These are phyloP conservation scores for Camptogramma bilineatum DNA, from an alignment of 2,888 invertebrate species.

Conservation along the genomic window DNA sequence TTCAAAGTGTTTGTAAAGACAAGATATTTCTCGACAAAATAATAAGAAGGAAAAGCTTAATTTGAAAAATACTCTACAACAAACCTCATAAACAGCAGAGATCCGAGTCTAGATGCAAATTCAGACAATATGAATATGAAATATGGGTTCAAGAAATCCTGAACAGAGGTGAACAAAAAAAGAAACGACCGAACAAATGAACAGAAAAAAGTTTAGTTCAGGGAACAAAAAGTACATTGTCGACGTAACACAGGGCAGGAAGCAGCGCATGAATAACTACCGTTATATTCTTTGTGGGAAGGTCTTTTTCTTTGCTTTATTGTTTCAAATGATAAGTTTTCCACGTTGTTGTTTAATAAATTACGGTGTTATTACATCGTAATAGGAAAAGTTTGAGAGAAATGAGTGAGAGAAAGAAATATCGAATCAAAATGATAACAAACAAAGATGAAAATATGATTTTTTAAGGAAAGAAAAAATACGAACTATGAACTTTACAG, in stretches of 20 bases:
- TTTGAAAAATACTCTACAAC: constrained; percentile 48
- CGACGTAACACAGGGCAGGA: constrained; percentile 74
- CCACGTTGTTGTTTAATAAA: constrained; percentile 42
- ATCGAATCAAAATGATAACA: constrained; percentile 20
- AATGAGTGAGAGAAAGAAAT: constrained; percentile 25
- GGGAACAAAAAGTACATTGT: constrained; percentile 66
- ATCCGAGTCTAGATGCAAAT: constrained; percentile 63
- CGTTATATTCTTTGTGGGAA: constrained; percentile 60
- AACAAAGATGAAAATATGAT: constrained; percentile 14
- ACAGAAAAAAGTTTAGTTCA: constrained; percentile 72
- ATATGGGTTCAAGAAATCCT: constrained; percentile 85
- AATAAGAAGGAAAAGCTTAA: constrained; percentile 31
- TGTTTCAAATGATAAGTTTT: constrained; percentile 45
- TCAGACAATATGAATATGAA: constrained; percentile 83
- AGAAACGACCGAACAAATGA: constrained; percentile 73
- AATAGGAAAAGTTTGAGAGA: constrained; percentile 32
- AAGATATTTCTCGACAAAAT: constrained; percentile 20
- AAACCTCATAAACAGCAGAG: constrained; percentile 47
- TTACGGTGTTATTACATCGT: constrained; percentile 33
- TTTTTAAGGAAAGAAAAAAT: not conserved
- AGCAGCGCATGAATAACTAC: constrained; percentile 78
- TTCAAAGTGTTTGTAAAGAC: constrained; percentile 10
- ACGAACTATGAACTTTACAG: not conserved
- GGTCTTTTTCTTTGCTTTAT: constrained; percentile 54
- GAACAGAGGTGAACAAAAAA: constrained; percentile 66